Evolutionary conservation across 2,113 vertebrate genomes (phyloP), one percentile per base, ranked within the genome.

Genomic region (Eudyptes chrysolophus): DNA sequence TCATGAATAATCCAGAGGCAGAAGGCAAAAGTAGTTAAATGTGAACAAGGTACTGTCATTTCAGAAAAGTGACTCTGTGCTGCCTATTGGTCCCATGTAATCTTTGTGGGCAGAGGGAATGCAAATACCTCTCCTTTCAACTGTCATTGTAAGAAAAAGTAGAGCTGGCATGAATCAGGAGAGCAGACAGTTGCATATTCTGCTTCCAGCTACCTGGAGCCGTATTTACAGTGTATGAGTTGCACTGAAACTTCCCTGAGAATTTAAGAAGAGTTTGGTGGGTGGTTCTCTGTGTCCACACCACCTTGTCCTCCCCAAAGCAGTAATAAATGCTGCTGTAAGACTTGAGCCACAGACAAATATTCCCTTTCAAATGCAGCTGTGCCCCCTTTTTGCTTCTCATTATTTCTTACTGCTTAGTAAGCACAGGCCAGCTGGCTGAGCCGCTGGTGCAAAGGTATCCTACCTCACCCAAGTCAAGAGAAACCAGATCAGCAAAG

Each of bases 211-310:
- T 82, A 84, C 81, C 81, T 48, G 70, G 36, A 49, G 52, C 71
- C 0, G 0, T 16, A 46, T 22, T 66, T 51, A n/a, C 30, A 48
- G 60, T 0, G 4, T 15, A 16, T 0, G 2, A 84, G 16, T 7
- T 1, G 1, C 51, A 36, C 0, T 6, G 6, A 38, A 89, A 64
- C 21, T 66, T 60, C 40, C 18, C 3, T 15, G 48, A 17, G 5
- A 18, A 29, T 20, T 69, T 14, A 51, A 40, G 27, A 30, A 32
- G 12, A 30, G 42, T 84, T 76, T 46, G 46, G 60, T 32, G 27
- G 13, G 46, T 46, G 36, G 34, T 6, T 72, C n/a, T 80, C 34
- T 8, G 1, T 15, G 26, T 27, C 21, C 34, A 38, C 52, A 38
- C 24, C 62, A 72, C 44, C 15, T 24, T 4, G 18, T 57, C 81